phyloP scores from a whole-genome alignment of 2,888 invertebrate genomes.

The Tuberolachnus salignus region DNA sequence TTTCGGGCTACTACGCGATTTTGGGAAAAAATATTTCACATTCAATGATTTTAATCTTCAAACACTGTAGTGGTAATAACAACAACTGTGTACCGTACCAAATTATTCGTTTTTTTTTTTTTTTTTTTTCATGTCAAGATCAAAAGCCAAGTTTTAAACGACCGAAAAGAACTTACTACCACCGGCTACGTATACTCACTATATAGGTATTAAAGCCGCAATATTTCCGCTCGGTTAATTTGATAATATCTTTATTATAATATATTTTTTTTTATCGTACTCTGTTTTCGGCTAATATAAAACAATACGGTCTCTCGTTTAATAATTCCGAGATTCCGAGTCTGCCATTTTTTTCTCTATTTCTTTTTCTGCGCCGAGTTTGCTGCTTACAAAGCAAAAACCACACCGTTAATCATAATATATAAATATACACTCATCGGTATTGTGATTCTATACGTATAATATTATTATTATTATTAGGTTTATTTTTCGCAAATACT shows the following conservation, averaged over 20 bases:
- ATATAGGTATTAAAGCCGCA: background rate
- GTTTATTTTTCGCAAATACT: background rate
- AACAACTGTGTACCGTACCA: no score
- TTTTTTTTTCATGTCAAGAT: background rate
- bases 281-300: conserved; percentile 7
- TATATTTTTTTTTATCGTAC: background rate
- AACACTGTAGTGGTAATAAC: no score
- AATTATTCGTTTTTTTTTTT: no score
- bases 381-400: background rate
- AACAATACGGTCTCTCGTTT: background rate
- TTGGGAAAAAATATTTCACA: no score
- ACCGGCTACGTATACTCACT: no score
- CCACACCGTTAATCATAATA: background rate
- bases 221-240: background rate
- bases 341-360: background rate
- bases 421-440: background rate
- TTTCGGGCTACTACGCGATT: no score
- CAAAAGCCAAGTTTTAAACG: background rate
- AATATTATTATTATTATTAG: no score
- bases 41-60: no score
- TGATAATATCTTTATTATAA: background rate
- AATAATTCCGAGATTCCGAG: background rate
- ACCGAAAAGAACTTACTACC: background rate
- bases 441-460: background rate
- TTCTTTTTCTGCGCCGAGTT: no score